Conservation (phyloP, 2,113 vertebrate species). For the Fregata magnificens region DNA sequence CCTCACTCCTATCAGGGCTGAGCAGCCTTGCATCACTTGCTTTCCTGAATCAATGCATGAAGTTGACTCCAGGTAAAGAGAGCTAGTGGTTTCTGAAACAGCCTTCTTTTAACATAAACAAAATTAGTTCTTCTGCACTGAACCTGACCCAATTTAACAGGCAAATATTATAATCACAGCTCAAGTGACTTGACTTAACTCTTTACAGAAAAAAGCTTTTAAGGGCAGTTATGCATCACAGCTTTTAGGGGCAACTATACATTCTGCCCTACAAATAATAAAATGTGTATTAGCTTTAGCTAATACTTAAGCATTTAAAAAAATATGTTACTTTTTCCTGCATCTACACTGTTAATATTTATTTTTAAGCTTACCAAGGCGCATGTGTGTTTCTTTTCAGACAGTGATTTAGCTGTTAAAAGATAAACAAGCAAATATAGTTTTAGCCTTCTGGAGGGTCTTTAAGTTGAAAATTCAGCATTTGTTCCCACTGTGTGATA, state of each 20-base stretch:
- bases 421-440: not conserved
- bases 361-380: not conserved
- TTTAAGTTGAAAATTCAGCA: not conserved
- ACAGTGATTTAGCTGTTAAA: not conserved
- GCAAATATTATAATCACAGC: not conserved
- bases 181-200: not conserved
- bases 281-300: not conserved
- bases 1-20: not conserved
- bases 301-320: not conserved
- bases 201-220: not conserved
- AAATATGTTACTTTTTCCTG: not conserved
- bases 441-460: not conserved
- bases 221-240: not conserved
- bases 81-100: not conserved
- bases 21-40: not conserved
- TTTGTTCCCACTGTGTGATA: not conserved
- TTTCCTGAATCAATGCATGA: not conserved
- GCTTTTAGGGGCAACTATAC: not conserved
- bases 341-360: not conserved
- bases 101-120: not conserved
- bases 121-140: not conserved
- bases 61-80: not conserved
- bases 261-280: not conserved
- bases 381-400: not conserved
- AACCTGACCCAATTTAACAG: not conserved